These are phyloP conservation scores for Leptinotarsa rubiginosa DNA, from an alignment of 2,888 invertebrate species.

Conservation along the genomic window DNA sequence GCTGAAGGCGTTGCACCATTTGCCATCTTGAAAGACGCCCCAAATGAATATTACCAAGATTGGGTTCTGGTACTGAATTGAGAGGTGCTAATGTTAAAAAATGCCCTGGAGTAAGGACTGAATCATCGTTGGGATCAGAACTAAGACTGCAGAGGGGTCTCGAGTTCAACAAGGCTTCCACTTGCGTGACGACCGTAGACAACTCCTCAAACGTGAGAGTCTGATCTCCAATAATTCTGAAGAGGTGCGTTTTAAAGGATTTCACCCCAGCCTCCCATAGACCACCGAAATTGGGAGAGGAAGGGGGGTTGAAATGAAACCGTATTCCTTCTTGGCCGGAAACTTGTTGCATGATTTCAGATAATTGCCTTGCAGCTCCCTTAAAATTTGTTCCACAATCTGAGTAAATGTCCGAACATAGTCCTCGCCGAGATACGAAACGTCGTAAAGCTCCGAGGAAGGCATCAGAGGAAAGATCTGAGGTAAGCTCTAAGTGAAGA, in stretches of 20 bases:
- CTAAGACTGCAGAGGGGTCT: slow-evolving; percentile 21
- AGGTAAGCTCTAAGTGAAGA: slow-evolving; percentile 16
- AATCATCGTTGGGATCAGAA: slow-evolving; percentile 36
- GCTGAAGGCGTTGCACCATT: slow-evolving; percentile 33
- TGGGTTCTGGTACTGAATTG: slow-evolving; percentile 3
- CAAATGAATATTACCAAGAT: slow-evolving; percentile 21
- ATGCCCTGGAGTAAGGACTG: slow-evolving; percentile 32
- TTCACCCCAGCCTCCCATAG: slow-evolving; percentile 31
- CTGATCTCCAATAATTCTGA: slow-evolving; percentile 20
- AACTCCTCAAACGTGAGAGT: slow-evolving; percentile 24
- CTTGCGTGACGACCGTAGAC: slow-evolving; percentile 21
- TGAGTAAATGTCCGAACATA: no score
- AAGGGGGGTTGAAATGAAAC: slow-evolving; percentile 26
- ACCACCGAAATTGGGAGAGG: slow-evolving; percentile 26
- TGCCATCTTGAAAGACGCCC: slow-evolving; percentile 28
- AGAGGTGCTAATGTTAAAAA: slow-evolving; percentile 3
- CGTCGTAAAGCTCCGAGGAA: slow-evolving; percentile 6
- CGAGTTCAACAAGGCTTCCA: slow-evolving; percentile 23
- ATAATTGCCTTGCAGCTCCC: slow-evolving; percentile 1
- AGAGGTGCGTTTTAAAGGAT: slow-evolving; percentile 17
- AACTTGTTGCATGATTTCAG: neutral
- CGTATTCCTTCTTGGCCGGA: neutral
- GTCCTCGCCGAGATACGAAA: neutral
- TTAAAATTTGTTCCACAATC: slow-evolving; percentile 15
- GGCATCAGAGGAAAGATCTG: slow-evolving; percentile 9